Percentiles rank a stretch among this genome's conserved stretches.
phyloP scores from a whole-genome alignment of 2,888 invertebrate species.

The Lithophane semibrunnea region DNA sequence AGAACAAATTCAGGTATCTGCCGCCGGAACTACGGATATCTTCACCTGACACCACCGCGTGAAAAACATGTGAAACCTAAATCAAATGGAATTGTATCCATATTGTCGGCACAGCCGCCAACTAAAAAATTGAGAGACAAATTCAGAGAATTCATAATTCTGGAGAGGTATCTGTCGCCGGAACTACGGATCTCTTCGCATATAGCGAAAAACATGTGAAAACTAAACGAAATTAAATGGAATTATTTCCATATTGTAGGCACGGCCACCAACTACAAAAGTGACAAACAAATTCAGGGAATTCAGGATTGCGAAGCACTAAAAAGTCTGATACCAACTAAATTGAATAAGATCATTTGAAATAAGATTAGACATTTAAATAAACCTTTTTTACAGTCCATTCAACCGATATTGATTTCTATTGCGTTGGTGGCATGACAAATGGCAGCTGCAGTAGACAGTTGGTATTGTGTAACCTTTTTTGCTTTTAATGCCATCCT shows the following conservation, averaged over 20 bases:
- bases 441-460: too few relatives aligned
- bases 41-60: background rate
- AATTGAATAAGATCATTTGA: background rate
- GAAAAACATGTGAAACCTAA: background rate
- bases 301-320: background rate
- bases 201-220: too few relatives aligned
- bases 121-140: background rate
- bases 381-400: too few relatives aligned
- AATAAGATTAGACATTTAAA: too few relatives aligned
- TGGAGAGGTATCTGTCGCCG: background rate
- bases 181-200: too few relatives aligned
- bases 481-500: too few relatives aligned
- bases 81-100: background rate
- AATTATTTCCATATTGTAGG: too few relatives aligned
- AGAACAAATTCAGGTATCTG: background rate
- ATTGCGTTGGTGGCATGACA: too few relatives aligned
- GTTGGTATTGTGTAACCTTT: too few relatives aligned
- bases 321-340: background rate
- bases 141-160: too few relatives aligned
- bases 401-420: too few relatives aligned
- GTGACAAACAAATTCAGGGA: background rate
- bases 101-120: background rate
- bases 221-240: too few relatives aligned
- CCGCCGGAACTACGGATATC: background rate
- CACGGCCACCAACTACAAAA: background rate